Conservation (phyloP, 2,797 vertebrate species). For the Girardinus metallicus region DNA sequence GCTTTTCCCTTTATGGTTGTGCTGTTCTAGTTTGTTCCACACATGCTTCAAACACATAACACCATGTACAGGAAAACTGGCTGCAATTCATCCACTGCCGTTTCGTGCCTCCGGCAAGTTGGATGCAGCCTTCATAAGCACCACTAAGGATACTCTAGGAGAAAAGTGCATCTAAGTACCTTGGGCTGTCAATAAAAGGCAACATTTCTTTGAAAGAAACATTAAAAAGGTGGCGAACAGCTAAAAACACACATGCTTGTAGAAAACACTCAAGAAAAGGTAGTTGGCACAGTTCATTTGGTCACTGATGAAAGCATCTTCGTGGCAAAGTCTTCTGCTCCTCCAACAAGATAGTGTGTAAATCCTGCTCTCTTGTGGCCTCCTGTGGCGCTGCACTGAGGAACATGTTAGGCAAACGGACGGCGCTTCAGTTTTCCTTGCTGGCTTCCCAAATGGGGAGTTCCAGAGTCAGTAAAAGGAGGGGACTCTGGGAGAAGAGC, state of each 20-base stretch:
- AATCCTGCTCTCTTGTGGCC: constrained; percentile 48
- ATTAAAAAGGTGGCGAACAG: constrained; percentile 8
- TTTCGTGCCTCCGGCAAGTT: constrained; percentile 41
- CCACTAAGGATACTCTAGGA: constrained; percentile 46
- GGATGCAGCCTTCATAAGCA: constrained; percentile 56
- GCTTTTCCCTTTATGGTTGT: constrained; percentile 54
- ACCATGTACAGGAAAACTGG: constrained; percentile 49
- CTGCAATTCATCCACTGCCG: constrained; percentile 39
- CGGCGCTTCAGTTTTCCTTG: constrained; percentile 18
- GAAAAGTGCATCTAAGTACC: constrained; percentile 75
- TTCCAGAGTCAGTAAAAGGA: constrained; percentile 37
- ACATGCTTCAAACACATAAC: constrained; percentile 14
- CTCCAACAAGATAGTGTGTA: constrained; percentile 34
- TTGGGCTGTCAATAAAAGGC: constrained; percentile 74
- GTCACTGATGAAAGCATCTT: constrained; percentile 79
- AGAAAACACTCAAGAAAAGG: constrained; percentile 78
- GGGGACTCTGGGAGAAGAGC: constrained; percentile 22
- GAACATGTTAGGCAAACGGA: constrained; percentile 24
- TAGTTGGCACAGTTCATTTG: constrained; percentile 86
- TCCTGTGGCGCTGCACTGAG: constrained; percentile 29
- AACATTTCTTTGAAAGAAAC: constrained; percentile 57
- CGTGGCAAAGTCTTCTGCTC: constrained; percentile 71
- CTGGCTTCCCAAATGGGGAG: constrained; percentile 27
- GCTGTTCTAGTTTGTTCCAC: constrained; percentile 41
- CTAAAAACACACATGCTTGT: constrained; percentile 63